These are phyloP conservation scores for Ageneiosus marmoratus DNA, from an alignment of 2,113 vertebrate species.

Conservation along the genomic window DNA sequence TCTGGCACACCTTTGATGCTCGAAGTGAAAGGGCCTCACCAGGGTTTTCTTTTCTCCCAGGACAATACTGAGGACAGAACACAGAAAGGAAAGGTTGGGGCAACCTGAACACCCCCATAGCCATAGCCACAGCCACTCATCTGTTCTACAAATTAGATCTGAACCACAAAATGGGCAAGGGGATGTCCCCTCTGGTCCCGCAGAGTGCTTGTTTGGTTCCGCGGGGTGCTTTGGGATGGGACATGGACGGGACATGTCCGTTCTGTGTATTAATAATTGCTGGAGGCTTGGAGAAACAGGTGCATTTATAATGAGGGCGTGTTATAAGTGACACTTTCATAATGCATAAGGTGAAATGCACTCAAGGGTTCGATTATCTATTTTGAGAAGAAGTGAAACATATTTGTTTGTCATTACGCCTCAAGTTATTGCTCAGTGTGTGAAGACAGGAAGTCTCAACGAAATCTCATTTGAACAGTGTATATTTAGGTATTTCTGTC, in stretches of 20 bases:
- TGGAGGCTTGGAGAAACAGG: conserved; percentile 40
- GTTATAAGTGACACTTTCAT: no score
- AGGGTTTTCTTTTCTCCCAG: conserved; percentile 45
- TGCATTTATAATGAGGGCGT: conserved; percentile 35
- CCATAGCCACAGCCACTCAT: conserved; percentile 41
- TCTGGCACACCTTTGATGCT: conserved; percentile 58
- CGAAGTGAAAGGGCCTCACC: conserved; percentile 56
- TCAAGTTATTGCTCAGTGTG: conserved; percentile 8
- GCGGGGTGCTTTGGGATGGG: background rate
- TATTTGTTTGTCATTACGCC: conserved; percentile 47
- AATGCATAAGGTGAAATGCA: conserved; percentile 31
- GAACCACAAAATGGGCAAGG: conserved; percentile 54
- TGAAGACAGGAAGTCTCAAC: background rate
- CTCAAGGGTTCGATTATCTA: conserved; percentile 47
- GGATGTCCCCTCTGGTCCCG: conserved; percentile 44
- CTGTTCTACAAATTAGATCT: conserved; percentile 51
- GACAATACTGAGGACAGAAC: conserved; percentile 52
- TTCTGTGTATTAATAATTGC: conserved; percentile 39
- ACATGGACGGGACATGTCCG: background rate
- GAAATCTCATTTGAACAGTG: background rate
- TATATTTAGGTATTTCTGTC: background rate
- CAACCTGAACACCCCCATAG: conserved; percentile 37
- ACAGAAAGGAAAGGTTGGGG: conserved; percentile 48
- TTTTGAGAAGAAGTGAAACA: conserved; percentile 37
- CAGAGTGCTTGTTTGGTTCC: background rate